Evolutionary conservation across 2,113 vertebrate genomes (phyloP), one percentile per base, ranked within the genome.

Genomic region (Scortum barcoo): DNA sequence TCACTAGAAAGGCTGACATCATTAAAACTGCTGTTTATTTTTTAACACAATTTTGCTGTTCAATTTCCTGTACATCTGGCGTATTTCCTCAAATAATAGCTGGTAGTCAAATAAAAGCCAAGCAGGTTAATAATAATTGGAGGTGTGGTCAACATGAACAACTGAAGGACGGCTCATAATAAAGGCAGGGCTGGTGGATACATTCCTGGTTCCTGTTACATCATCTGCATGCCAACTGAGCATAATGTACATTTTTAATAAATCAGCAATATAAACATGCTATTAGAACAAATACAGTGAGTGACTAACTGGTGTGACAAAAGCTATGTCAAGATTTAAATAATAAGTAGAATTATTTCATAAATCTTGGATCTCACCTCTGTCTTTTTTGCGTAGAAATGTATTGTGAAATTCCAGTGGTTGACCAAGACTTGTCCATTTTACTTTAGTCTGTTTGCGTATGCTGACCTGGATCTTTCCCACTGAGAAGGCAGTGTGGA

Each of bases 381-480:
- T 87, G 54, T 97, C 95, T 9, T 89, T 96, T 76, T 93, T 84
- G 67, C 86, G 94, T 84, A 95, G 73, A 92, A 98, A 93, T 0
- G 96, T 96, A 77, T 97, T 94, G 80, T 99, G 96, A 60, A 78
- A 91, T 56, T 97, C 96, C 51, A 93, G 85, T 0, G 95, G 93
- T 24, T 94, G 92, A 36, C 98, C 98, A 24, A 99, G 94, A 68
- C 75, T 89, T 4, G 92, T 85, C 98, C 98, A 99, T 70, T 93
- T 93, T 20, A 83, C 51, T 26, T 74, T 91, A 33, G 90, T 86
- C 78, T 84, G 93, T 86, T 99, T 99, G 81, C 88, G 95, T 22
- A 99, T 86, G 56, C 77, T 78, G 81, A 99, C 87, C 88, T 99
- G 97, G 80, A 99, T 93, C 93, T 98, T 99, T 50, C 98, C 97